phyloP scores from a whole-genome alignment of 2,797 vertebrate genomes.

The Chloroceryle inda region DNA sequence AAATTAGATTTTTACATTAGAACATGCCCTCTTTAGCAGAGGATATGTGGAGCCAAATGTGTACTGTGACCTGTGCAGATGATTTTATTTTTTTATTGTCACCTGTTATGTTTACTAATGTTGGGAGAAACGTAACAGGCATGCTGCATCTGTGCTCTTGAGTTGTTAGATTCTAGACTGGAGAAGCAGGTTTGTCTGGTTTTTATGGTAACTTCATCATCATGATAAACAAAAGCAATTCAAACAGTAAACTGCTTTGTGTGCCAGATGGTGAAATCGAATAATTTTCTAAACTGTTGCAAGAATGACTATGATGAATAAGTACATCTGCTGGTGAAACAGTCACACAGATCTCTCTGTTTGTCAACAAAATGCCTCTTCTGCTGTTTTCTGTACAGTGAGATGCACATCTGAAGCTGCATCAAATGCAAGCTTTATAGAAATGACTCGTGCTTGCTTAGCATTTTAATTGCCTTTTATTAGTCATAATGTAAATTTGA shows the following conservation, averaged over 20 bases:
- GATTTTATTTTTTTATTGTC: neutral
- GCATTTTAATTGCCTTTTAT: constrained; percentile 62
- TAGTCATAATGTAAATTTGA: constrained; percentile 19
- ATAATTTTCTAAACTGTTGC: constrained; percentile 66
- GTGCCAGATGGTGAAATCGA: constrained; percentile 65
- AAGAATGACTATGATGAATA: constrained; percentile 59
- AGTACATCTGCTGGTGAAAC: constrained; percentile 67
- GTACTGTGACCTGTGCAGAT: neutral
- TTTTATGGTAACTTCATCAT: constrained; percentile 38
- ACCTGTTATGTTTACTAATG: neutral
- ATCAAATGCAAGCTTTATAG: constrained; percentile 2
- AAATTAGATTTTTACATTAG: neutral
- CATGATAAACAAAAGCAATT: constrained; percentile 56
- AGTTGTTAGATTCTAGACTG: neutral
- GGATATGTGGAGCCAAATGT: neutral
- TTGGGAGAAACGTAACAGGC: neutral
- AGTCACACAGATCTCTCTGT: constrained; percentile 33
- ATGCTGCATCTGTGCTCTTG: neutral
- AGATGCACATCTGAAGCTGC: constrained; percentile 53
- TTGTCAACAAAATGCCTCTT: constrained; percentile 50
- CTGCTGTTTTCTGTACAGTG: constrained; percentile 18
- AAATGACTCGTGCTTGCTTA: constrained; percentile 31
- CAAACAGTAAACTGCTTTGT: constrained; percentile 54
- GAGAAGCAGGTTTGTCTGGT: constrained; percentile 22
- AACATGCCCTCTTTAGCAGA: neutral